Evolutionary conservation across 2,797 vertebrate species (phyloP), one percentile per base, ranked within the genome.

Genomic region (Neosilurus hyrtlii): DNA sequence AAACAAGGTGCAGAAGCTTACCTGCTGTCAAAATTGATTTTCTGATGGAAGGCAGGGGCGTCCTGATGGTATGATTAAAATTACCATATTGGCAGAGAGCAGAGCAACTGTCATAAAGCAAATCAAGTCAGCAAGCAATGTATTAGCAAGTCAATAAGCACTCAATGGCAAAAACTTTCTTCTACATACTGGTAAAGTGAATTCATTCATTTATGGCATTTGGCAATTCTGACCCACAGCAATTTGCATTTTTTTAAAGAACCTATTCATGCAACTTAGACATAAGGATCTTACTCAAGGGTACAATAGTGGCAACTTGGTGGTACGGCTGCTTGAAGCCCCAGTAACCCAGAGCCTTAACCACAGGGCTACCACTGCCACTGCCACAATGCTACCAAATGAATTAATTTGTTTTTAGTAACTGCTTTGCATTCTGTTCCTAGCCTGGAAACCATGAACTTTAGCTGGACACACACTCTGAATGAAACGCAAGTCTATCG

Each of bases 1-100:
- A 57, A 70, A 62, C 24, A 63, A 52, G 2, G 35, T 68, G 12
- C 57, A 37, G 20, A 18, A 84, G 63, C 62, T 49, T 66, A n/a
- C 72, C 70, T 72, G 70, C 51, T 30, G n/a, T 73, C 51, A 56
- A 35, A 56, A 56, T 54, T 76, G 65, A 30, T 63, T 22, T 56
- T 56, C 22, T 51, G 26, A 7, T 20, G 6, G 26, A 75, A 37
- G 37, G 11, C 14, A 70, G 12, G 68, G 26, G 2, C n/a, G 49
- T 72, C 43, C 63, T 49, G 12, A 6, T 37, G 35, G 52, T 22
- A 35, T 67, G 37, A 75, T n/a, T 76, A 57, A 24, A 67, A 52
- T 62, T 75, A 54, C 49, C 15, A 43, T 65, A 67, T 37, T 35
- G 62, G 74, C 61, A 43, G 22, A 37, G 22, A 26, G 35, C 18